A percentile compares a stretch with the other conserved stretches of the same genome.
These are phyloP conservation scores for Sicus ferrugineus DNA, from an alignment of 2,888 invertebrate genomes.

Conservation along the genomic window DNA sequence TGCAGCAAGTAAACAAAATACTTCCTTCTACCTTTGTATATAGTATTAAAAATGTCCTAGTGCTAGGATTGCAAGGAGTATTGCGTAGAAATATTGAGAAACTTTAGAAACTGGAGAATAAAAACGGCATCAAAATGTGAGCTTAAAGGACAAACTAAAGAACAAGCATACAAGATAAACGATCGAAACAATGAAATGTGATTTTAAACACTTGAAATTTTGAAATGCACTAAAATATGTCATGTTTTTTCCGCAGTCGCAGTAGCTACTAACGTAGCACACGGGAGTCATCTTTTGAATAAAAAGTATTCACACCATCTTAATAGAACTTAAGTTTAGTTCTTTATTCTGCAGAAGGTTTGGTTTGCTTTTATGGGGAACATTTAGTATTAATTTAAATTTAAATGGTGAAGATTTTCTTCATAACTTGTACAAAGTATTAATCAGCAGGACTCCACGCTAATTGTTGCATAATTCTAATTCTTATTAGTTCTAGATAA, in stretches of 20 bases:
- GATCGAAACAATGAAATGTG: constrained; percentile 60
- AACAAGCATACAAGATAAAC: constrained; percentile 24
- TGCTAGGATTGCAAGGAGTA: constrained; percentile 31
- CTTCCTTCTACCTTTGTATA: constrained; percentile 51
- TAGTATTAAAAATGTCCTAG: constrained; percentile 52
- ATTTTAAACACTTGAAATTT: constrained; percentile 53
- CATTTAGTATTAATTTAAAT: constrained; percentile 3
- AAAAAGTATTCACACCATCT: constrained; percentile 3
- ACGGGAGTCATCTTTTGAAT: too few relatives aligned
- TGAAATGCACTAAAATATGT: background rate
- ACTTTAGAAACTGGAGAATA: background rate
- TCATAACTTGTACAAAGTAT: constrained; percentile 56
- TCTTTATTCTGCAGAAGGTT: constrained; percentile 32
- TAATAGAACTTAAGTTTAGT: constrained; percentile 9
- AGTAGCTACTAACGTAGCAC: too few relatives aligned
- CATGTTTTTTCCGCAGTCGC: too few relatives aligned
- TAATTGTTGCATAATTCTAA: constrained; percentile 60
- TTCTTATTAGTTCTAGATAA: constrained; percentile 43
- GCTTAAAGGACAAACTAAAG: too few relatives aligned
- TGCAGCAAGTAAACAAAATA: constrained; percentile 34
- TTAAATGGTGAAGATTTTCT: background rate
- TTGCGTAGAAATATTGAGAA: constrained; percentile 31
- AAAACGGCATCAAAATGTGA: background rate
- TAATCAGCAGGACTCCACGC: constrained; percentile 45
- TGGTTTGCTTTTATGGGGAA: constrained; percentile 32